Base-by-base conservation (phyloP, 2,888 invertebrate genomes). In the Agrochola lychnidis region DNA sequence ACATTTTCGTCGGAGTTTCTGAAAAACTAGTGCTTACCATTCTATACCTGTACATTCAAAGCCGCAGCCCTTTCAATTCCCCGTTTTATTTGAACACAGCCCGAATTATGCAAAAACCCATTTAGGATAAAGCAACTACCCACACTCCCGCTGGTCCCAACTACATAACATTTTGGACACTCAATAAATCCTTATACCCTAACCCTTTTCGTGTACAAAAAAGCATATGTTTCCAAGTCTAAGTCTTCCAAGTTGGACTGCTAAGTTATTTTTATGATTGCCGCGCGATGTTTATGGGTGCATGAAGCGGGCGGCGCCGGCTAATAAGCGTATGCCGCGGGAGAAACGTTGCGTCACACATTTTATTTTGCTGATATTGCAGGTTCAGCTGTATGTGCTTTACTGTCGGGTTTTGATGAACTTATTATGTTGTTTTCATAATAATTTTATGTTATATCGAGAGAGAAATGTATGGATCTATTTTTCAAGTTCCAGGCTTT, bases 201-300 rank as follows among this genome's bases (percentile, higher is more conserved):
- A 75, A 75, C 78, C 80, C 75, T 78, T 81, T 78, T 59, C 57
- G 42, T 74, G 77, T 74, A 73, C 64, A 75, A 73, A 77, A 72
- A 76, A 77, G 78, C 72, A 81, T 73, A 85, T 82, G 76, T 82
- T 77, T 68, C 19, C 63, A 30, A 70, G 57, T 70, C 63, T 74
- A 64, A 72, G 63, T 78, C 82, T 78, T 71, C 12, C 59, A 76
- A 85, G 82, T 85, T 85, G 87, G 70, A 72, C 80, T 76, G 77
- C 86, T 70, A 81, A 88, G 88, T 89, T 90, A 91, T 92, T 91
- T 92, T 90, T 92, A 92, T 92, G 90, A 92, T 92, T 88, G 90
- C 89, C 89, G 86, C 87, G 57, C n/a, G 12, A 90, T 91, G 92
- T 91, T 92, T 93, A 93, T 87, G 91, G 81, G 83, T 86, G 89